Evolutionary conservation across 2,113 vertebrate species (phyloP).

Genomic region (Megalops atlanticus): DNA sequence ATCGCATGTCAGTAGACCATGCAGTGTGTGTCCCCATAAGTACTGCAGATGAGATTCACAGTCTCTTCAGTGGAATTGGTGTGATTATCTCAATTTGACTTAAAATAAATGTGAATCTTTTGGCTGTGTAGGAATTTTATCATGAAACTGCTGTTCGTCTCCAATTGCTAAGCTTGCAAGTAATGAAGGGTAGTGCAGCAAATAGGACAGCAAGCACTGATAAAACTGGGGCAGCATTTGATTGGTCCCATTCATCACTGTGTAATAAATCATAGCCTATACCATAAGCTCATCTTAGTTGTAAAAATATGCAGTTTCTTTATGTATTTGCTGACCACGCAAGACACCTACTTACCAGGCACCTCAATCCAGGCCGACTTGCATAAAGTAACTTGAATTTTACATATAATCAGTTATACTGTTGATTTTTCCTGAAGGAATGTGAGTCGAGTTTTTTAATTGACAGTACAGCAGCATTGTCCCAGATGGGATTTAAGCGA

Average conservation of each 20-base stretch:
- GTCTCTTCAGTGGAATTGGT: neutral
- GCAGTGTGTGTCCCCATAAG: too few species aligned
- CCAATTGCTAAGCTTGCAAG: neutral
- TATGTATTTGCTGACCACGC: slow-evolving; percentile 11
- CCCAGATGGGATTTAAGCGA: too few species aligned
- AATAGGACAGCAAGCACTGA: neutral
- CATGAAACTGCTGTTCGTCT: neutral
- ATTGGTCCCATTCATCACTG: slow-evolving; percentile 3
- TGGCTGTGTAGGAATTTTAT: neutral
- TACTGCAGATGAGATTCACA: too few species aligned
- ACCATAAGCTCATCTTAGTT: neutral
- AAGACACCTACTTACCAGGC: neutral
- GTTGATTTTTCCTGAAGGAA: too few species aligned
- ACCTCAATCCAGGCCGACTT: neutral
- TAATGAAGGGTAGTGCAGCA: neutral
- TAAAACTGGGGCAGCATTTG: neutral
- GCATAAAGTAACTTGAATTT: neutral
- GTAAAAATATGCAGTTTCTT: neutral
- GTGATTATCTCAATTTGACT: neutral
- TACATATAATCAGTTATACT: neutral
- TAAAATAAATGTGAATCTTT: neutral
- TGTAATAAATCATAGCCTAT: neutral
- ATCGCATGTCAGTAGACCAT: too few species aligned
- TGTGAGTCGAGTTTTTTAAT: too few species aligned
- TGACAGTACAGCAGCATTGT: too few species aligned